Percentiles rank a stretch among this genome's conserved stretches.
Evolutionary conservation across 2,113 vertebrate genomes (phyloP).

Genomic region (Orycteropus afer): DNA sequence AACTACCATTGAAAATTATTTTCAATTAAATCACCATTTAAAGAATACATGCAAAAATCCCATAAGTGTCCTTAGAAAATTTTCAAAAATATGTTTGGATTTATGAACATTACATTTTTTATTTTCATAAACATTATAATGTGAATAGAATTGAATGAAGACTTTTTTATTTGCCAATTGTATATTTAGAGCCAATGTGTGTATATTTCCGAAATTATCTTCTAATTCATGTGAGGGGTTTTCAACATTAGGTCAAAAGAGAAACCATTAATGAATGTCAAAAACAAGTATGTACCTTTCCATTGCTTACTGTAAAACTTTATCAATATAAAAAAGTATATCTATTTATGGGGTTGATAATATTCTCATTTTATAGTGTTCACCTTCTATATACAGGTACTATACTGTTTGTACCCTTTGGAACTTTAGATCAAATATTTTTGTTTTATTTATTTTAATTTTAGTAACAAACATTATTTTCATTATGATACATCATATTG

Average conservation of each 20-base stretch:
- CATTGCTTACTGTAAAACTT: not conserved
- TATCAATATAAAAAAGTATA: not conserved
- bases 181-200: not conserved
- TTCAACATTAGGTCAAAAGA: not conserved
- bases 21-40: conserved; percentile 39
- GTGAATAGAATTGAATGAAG: not conserved
- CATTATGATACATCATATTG: not conserved
- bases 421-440: not conserved
- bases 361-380: not conserved
- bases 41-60: not conserved
- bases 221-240: not conserved
- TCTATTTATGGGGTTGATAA: not conserved
- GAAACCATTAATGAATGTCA: not conserved
- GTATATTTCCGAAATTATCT: not conserved
- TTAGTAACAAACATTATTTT: not conserved
- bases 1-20: conserved; percentile 22
- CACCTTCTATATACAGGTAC: not conserved
- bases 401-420: not conserved
- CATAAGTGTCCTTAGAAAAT: not conserved
- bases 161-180: not conserved
- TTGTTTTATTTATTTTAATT: not conserved
- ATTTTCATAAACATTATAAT: not conserved
- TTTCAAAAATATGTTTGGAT: not conserved
- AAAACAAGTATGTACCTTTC: not conserved
- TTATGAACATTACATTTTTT: not conserved